Conservation (phyloP, 1,140 invertebrate genomes). For the Neocloeon triangulifer region DNA sequence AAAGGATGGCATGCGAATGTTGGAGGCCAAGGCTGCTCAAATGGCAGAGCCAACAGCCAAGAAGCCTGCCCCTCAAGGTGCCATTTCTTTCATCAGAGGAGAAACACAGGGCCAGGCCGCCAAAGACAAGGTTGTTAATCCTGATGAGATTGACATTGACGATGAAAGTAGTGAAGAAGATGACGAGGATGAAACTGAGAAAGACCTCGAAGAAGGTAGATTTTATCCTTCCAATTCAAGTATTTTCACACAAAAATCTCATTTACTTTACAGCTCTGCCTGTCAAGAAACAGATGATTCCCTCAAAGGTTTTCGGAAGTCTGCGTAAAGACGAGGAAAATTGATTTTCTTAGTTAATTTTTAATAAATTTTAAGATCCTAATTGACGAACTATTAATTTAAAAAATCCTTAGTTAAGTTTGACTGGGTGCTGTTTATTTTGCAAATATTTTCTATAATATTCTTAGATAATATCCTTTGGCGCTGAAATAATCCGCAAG, state of each 20-base stretch:
- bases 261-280: slow-evolving; percentile 29
- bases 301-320: slow-evolving; percentile 68
- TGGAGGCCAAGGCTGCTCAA: slow-evolving; percentile 58
- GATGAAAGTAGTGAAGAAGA: slow-evolving; percentile 52
- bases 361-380: too few species aligned
- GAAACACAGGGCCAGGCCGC: slow-evolving; percentile 54
- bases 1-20: slow-evolving; percentile 65
- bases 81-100: slow-evolving; percentile 66
- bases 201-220: slow-evolving; percentile 23
- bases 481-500: slow-evolving; percentile 53
- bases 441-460: too few species aligned
- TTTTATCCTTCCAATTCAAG: background rate
- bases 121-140: slow-evolving; percentile 54
- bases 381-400: too few species aligned
- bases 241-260: slow-evolving; percentile 6
- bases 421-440: too few species aligned
- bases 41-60: slow-evolving; percentile 13
- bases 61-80: slow-evolving; percentile 18
- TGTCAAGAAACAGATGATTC: slow-evolving; percentile 57
- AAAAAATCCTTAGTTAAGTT: too few species aligned
- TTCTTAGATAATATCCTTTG: slow-evolving; percentile 41
- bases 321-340: slow-evolving; percentile 20
- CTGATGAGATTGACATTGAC: slow-evolving; percentile 84
- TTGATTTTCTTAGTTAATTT: too few species aligned
- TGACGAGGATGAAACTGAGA: slow-evolving; percentile 37